Evolutionary conservation across 2,797 vertebrate species (phyloP).

Genomic region (Tauraco hartlaubi): DNA sequence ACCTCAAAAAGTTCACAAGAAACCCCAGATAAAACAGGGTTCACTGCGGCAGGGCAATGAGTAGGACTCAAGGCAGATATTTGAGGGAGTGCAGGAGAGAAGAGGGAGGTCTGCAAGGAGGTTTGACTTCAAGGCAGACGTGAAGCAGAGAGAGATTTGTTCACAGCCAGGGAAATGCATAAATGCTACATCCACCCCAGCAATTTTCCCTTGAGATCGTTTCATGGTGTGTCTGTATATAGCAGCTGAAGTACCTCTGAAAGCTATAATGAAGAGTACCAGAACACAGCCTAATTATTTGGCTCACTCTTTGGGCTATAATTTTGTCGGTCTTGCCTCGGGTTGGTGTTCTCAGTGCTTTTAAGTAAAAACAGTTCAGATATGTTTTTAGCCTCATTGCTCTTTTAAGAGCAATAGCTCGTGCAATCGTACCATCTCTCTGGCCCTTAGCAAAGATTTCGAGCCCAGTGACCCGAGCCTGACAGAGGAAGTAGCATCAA

Average conservation of each 20-base stretch:
- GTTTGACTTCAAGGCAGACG: slow-evolving; percentile 60
- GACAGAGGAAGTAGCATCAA: background rate
- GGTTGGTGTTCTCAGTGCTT: background rate
- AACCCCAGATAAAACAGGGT: background rate
- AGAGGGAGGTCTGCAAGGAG: slow-evolving; percentile 22
- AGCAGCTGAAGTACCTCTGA: slow-evolving; percentile 14
- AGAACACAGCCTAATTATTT: slow-evolving; percentile 42
- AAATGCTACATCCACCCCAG: slow-evolving; percentile 64
- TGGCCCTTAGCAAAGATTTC: background rate
- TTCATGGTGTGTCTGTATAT: slow-evolving; percentile 52
- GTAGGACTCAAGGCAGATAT: background rate
- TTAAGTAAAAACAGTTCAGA: background rate
- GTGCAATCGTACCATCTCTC: background rate
- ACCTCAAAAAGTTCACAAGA: background rate
- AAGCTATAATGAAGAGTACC: slow-evolving; percentile 12
- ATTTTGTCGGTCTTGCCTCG: background rate
- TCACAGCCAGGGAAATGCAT: slow-evolving; percentile 65
- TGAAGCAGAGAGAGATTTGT: slow-evolving; percentile 66
- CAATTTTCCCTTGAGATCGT: slow-evolving; percentile 72
- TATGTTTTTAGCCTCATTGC: background rate
- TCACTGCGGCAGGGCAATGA: background rate
- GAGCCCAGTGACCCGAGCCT: background rate
- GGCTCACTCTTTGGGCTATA: background rate
- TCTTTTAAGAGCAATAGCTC: background rate
- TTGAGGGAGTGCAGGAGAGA: slow-evolving; percentile 14